Evolutionary conservation across 1,140 invertebrate genomes (phyloP).

Genomic region (Helicoverpa armigera): DNA sequence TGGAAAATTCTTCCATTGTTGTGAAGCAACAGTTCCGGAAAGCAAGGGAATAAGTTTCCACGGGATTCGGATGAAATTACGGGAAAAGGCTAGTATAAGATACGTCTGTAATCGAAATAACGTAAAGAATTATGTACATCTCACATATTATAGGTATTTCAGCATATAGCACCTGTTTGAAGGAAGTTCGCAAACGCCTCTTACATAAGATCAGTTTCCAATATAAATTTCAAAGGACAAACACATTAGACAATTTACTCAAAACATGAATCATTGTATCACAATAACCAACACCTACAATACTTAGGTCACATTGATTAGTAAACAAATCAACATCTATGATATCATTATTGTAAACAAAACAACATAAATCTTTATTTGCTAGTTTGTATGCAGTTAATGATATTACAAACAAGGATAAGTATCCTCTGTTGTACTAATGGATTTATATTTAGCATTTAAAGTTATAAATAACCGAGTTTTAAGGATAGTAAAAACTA

Average conservation of each 20-base stretch:
- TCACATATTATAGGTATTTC: too few relatives aligned
- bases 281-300: neutral
- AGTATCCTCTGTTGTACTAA: neutral
- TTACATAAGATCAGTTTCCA: neutral
- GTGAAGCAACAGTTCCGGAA: too few relatives aligned
- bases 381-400: neutral
- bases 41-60: too few relatives aligned
- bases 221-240: neutral
- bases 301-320: neutral
- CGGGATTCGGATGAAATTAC: too few relatives aligned
- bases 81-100: too few relatives aligned
- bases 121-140: too few relatives aligned
- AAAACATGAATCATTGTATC: conserved; percentile 6
- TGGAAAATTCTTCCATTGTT: too few relatives aligned
- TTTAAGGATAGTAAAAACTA: too few relatives aligned
- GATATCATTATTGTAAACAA: conserved; percentile 10
- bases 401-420: neutral
- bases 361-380: neutral
- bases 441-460: neutral
- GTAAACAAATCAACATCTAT: neutral
- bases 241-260: neutral
- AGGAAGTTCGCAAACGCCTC: too few relatives aligned
- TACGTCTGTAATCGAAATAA: too few relatives aligned
- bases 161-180: too few relatives aligned
- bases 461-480: too few relatives aligned